Evolutionary conservation across 2,797 vertebrate genomes (phyloP).

Genomic region (Valencia hispanica): DNA sequence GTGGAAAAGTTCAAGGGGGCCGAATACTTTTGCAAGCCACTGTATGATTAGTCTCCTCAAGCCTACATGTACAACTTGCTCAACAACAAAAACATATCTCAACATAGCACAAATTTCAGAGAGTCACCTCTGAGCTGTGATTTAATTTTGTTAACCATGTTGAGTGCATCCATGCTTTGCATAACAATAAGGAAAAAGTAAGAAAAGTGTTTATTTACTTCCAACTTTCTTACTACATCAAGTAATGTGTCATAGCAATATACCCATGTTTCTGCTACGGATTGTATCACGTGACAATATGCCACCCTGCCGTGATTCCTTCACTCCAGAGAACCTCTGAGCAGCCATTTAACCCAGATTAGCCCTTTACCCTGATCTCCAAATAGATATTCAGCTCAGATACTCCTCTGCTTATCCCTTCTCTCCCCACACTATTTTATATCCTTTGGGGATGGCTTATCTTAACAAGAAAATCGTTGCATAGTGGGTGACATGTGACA

Average conservation of each 20-base stretch:
- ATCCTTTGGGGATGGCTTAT: conserved; percentile 61
- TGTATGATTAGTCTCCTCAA: background rate
- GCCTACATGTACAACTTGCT: background rate
- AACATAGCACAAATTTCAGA: background rate
- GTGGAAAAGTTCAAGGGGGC: no score
- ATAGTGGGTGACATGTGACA: conserved; percentile 41
- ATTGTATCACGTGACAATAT: conserved; percentile 27
- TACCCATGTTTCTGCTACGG: background rate
- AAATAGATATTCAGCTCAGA: conserved; percentile 72
- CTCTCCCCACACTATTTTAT: conserved; percentile 39
- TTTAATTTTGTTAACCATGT: background rate
- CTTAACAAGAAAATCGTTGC: conserved; percentile 51
- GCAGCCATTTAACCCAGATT: conserved; percentile 73
- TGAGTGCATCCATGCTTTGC: background rate
- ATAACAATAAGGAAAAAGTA: background rate
- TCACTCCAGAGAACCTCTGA: conserved; percentile 44
- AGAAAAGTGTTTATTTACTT: background rate
- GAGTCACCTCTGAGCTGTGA: background rate
- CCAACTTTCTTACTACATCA: background rate
- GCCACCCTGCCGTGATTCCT: conserved; percentile 34
- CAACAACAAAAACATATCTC: no score
- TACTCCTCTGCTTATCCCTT: conserved; percentile 58
- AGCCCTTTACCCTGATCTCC: conserved; percentile 66
- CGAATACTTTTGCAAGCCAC: no score
- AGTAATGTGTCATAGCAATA: background rate